Evolutionary conservation across 1,140 invertebrate genomes (phyloP).

Genomic region (Eueides isabella): DNA sequence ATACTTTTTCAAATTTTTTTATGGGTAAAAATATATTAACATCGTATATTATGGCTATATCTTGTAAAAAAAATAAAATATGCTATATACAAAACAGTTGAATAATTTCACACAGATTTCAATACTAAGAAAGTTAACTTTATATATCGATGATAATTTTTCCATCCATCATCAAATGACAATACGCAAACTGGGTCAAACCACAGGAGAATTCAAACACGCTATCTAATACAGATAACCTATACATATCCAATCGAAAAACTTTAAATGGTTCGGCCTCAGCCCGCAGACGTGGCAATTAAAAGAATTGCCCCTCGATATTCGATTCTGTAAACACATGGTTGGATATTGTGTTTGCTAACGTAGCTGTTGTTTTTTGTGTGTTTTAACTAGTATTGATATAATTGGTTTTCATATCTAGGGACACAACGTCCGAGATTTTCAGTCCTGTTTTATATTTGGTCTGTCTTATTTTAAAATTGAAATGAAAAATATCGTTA

Average conservation of each 20-base stretch:
- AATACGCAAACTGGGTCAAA: conserved; percentile 8
- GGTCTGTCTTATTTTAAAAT: too few relatives aligned
- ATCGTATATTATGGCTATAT: too few relatives aligned
- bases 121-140: neutral
- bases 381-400: too few relatives aligned
- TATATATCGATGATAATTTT: neutral
- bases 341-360: neutral
- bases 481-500: too few relatives aligned
- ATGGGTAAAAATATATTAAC: too few relatives aligned
- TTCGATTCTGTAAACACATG: neutral
- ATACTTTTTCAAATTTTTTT: too few relatives aligned
- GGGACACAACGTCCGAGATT: too few relatives aligned
- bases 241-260: conserved; percentile 41
- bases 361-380: neutral
- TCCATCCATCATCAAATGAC: conserved; percentile 1
- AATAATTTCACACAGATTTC: neutral
- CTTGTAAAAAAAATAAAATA: too few relatives aligned
- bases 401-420: too few relatives aligned
- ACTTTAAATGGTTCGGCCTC: conserved; percentile 47
- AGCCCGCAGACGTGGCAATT: conserved; percentile 47
- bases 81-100: too few relatives aligned
- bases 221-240: conserved; percentile 14
- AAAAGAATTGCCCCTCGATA: conserved; percentile 41
- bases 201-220: conserved; percentile 2
- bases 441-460: too few relatives aligned